A percentile compares a stretch with the other conserved stretches of the same genome.
These are phyloP conservation scores for Promerops cafer DNA, from an alignment of 2,113 vertebrate genomes.

Conservation along the genomic window DNA sequence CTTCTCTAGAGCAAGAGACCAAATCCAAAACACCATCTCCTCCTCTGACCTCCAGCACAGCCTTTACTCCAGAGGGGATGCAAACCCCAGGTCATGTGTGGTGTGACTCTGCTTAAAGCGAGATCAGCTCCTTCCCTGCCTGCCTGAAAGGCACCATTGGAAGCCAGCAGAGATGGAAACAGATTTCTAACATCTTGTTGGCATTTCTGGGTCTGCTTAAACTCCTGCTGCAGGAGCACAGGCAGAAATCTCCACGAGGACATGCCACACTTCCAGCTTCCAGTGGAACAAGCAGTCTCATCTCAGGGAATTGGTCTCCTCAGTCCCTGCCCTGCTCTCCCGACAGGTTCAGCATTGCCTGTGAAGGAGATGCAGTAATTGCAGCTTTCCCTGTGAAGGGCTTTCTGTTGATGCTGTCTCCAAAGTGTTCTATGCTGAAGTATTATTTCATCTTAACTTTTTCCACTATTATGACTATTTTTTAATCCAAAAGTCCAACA, in stretches of 20 bases:
- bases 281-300: not conserved
- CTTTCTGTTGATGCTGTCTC: not conserved
- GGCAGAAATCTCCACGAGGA: not conserved
- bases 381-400: not conserved
- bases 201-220: not conserved
- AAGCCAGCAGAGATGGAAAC: not conserved
- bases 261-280: not conserved
- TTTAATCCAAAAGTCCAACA: constrained; percentile 19
- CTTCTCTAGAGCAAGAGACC: not conserved
- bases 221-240: not conserved
- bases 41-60: not conserved
- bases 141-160: not conserved
- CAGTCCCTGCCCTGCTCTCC: not conserved
- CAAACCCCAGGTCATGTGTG: not conserved
- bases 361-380: not conserved
- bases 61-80: not conserved
- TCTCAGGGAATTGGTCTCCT: not conserved
- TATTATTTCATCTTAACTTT: constrained; percentile 32
- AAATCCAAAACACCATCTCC: not conserved
- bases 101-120: not conserved
- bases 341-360: not conserved
- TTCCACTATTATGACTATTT: constrained; percentile 28
- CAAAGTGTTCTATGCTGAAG: not conserved
- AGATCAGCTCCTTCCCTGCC: not conserved
- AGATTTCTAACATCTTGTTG: not conserved